phyloP scores from a whole-genome alignment of 1,140 invertebrate genomes.

The Orchestia grillus region DNA sequence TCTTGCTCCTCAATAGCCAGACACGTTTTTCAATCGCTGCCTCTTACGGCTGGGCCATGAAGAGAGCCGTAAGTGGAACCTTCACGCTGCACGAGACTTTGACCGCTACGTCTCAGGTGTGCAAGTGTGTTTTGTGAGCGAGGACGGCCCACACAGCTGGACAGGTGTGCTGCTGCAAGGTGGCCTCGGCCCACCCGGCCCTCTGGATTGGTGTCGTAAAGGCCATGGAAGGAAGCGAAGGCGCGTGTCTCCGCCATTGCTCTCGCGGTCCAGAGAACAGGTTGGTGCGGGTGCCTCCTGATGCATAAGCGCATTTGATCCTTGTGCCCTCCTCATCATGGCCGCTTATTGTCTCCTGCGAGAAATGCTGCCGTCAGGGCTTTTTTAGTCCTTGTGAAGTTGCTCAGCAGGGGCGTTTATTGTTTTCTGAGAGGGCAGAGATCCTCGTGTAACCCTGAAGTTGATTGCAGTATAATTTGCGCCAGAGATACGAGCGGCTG shows the following conservation, averaged over 20 bases:
- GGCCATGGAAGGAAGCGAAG: background rate
- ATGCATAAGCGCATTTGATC: background rate
- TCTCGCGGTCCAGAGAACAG: constrained; percentile 24
- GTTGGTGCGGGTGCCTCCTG: background rate
- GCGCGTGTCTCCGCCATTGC: background rate
- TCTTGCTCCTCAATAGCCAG: constrained; percentile 21
- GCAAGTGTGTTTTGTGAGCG: background rate
- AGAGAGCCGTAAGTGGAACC: background rate
- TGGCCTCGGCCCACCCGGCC: background rate
- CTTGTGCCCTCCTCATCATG: background rate
- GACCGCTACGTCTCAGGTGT: background rate
- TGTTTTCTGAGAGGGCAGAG: constrained; percentile 3
- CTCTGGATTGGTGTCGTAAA: background rate
- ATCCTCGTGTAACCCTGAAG: background rate
- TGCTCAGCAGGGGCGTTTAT: background rate
- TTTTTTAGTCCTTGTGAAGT: background rate
- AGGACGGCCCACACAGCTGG: background rate
- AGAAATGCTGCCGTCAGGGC: background rate
- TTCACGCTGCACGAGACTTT: background rate
- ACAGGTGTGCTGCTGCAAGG: background rate
- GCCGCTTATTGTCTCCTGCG: background rate
- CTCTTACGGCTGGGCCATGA: background rate
- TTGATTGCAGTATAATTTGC: constrained; percentile 51
- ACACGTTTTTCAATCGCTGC: constrained; percentile 47
- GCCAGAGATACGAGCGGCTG: background rate